Evolutionary conservation across 2,113 vertebrate genomes (phyloP), one percentile per base, ranked within the genome.

Genomic region (Brachyistius frenatus): DNA sequence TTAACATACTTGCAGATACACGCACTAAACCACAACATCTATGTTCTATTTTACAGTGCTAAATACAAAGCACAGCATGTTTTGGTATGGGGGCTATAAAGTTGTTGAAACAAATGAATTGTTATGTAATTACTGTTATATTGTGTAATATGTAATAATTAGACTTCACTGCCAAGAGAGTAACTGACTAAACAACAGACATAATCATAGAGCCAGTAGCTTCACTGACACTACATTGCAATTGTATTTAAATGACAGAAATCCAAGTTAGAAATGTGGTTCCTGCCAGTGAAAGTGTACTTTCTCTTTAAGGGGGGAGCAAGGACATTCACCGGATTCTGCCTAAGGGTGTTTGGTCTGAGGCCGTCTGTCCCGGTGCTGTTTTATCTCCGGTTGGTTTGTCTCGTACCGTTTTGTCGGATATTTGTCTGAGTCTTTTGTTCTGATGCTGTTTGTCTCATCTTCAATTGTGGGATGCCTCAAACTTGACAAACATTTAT

Each of bases 301-400:
- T 23, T 74, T 80, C 44, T 58, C 56, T 52, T 50, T 5, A 66
- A 5, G n/a, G 7, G 30, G 1, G 36, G 36, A 67, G 44, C 39
- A 44, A 61, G 65, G 55, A 78, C 61, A 49, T 53, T 74, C 73
- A 50, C 32, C 5, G 6, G 50, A 47, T 66, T 53, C 49, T 30
- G 71, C 78, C 63, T 13, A 32, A 52, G 71, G 78, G 70, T 66
- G 71, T 78, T 65, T 84, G 66, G 39, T 68, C 56, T 72, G 60
- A 72, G 44, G 64, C 53, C 15, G 16, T 65, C 52, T 70, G 54
- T 35, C 56, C 50, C 32, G 61, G 56, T 56, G 9, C 36, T 5
- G 47, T 74, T 86, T 74, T 76, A 81, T 63, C 64, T 74, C 52
- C 15, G 15, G 39, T 60, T 36, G 7, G 46, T 80, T 78, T 66